Evolutionary conservation across 23 tunicate genomes (phyloP), one percentile per base, ranked within the genome.

Genomic region (Botrylloides violaceus): DNA sequence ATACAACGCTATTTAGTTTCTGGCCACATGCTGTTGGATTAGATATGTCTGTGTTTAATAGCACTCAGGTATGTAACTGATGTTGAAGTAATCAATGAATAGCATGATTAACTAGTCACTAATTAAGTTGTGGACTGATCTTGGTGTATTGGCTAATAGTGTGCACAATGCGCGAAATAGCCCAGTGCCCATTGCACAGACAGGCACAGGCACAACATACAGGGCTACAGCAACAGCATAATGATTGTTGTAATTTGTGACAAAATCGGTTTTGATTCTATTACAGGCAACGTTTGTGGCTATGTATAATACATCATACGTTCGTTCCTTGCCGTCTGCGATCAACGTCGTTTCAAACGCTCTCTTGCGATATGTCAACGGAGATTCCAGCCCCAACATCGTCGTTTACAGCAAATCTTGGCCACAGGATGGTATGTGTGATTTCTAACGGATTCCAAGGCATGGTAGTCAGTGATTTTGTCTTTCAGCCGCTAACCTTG

Each of bases 291-390:
- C 58, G 5, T 90, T 82, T 72, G 65, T 59, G 37, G 90, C 89
- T 28, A 36, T 90, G 47, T 90, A 77, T 61, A 90, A 90, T 78
- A 74, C 83, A 27, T 50, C 90, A 26, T 85, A 56, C 0, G 64
- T 59, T 4, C 77, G 76, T 56, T 59, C 85, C 68, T 49, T 90
- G 5, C 97, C 97, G 1, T 23, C 79, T 26, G 86, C 86, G n/a
- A 55, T 90, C 50, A 90, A 90, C 66, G n/a, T 61, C 20, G 39
- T 90, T 63, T 84, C 92, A 31, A 56, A 80, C 21, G 32, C 97
- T 0, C 29, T 79, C 47, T 26, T 83, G 49, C 47, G 66, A 3
- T 24, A 48, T 22, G 19, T 78, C 29, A 27, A 62, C 64, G 28
- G 25, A 58, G 25, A 62, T 75, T 2, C 34, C n/a, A 3, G 63